Evolutionary conservation across 1,140 invertebrate genomes (phyloP), one percentile per base, ranked within the genome.

Genomic region (Heliconius congener): DNA sequence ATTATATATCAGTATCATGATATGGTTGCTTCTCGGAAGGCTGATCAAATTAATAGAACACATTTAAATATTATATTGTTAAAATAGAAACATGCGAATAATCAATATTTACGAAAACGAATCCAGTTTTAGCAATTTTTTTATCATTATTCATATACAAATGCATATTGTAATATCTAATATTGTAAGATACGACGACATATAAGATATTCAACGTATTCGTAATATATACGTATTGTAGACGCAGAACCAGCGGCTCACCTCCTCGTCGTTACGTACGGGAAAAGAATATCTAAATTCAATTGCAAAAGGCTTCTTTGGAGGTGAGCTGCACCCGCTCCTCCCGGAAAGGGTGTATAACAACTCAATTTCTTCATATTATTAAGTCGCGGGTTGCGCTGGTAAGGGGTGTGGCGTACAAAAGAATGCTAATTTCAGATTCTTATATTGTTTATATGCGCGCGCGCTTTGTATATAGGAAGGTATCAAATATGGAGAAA

Each of bases 391-490:
- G 88, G 93, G 90, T 92, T 86, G 86, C 86, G 88, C 83, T 85
- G 83, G 88, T 86, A 83, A 82, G 92, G 90, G 90, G 91, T 83
- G 82, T 81, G 86, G 85, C 86, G 83, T 88, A 93, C 89, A 93
- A 93, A 94, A 94, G 91, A 93, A 94, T 93, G 90, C 93, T 93
- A 93, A 93, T 93, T 93, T 93, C 91, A 93, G 91, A 94, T 92
- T 93, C 91, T 89, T 93, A 93, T 93, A 93, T 88, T 88, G 86
- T 91, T 87, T 92, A 88, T 91, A 90, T 91, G 91, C 91, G 92
- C 91, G 86, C 86, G 90, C 91, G 91, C 91, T 87, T 90, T 92
- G 90, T 91, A 87, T 93, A 91, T 92, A 88, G 90, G 37, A 30
- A 66, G 23, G 6, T 0, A 23, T 90, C 93, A 93, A 91, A 88